phyloP scores from a whole-genome alignment of 2,797 vertebrate species.

The Acanthornis magna region DNA sequence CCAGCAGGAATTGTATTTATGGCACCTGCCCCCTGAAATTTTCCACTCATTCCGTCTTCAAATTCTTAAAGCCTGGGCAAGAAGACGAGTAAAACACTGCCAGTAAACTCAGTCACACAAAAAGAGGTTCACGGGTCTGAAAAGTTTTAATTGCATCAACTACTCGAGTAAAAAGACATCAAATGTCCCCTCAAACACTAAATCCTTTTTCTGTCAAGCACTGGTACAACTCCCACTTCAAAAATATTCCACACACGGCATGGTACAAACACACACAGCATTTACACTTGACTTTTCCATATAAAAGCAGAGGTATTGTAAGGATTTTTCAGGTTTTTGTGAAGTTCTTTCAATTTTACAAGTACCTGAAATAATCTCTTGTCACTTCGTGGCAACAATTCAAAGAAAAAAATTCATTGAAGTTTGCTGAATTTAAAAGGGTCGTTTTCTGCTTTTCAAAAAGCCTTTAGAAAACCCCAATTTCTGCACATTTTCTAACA shows the following conservation, averaged over 20 bases:
- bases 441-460: background rate
- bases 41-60: background rate
- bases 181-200: background rate
- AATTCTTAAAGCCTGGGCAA: background rate
- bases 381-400: background rate
- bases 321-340: background rate
- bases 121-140: background rate
- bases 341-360: background rate
- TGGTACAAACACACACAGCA: background rate
- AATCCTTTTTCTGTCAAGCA: background rate
- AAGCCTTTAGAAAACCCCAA: background rate
- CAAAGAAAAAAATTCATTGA: background rate
- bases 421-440: background rate
- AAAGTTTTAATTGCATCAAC: background rate
- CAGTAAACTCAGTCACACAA: background rate
- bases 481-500: background rate
- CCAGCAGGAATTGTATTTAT: background rate
- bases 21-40: background rate
- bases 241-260: background rate
- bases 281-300: background rate
- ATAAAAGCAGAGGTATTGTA: background rate
- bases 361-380: background rate
- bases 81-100: background rate
- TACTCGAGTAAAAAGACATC: background rate
- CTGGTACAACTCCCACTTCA: background rate